These are phyloP conservation scores for Oryctes rhinoceros DNA, from an alignment of 1,140 invertebrate species.

Conservation along the genomic window DNA sequence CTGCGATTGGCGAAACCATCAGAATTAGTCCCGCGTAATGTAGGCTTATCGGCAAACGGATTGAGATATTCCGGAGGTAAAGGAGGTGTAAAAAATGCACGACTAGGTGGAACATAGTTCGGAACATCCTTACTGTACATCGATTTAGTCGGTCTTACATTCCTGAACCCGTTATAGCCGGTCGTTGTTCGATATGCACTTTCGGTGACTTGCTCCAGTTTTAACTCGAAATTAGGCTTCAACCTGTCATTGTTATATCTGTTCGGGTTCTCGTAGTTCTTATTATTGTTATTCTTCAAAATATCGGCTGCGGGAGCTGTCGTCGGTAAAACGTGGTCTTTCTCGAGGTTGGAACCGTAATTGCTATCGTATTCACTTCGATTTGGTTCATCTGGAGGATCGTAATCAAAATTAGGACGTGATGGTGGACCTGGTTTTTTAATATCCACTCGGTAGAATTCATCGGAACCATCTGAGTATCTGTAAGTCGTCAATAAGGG, in stretches of 20 bases:
- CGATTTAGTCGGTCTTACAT: constrained; percentile 63
- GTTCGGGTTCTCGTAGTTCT: constrained; percentile 73
- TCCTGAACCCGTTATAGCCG: constrained; percentile 61
- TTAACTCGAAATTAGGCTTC: constrained; percentile 52
- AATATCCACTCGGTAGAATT: constrained; percentile 57
- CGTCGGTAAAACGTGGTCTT: constrained; percentile 73
- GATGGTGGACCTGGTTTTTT: constrained; percentile 51
- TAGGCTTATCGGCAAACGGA: constrained; percentile 85
- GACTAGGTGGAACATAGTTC: constrained; percentile 80
- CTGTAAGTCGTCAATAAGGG: constrained; percentile 67
- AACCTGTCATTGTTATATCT: constrained; percentile 60
- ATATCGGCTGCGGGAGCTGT: constrained; percentile 76
- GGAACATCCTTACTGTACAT: constrained; percentile 71
- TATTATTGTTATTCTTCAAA: constrained; percentile 75
- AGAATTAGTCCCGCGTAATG: constrained; percentile 75
- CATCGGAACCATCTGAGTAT: constrained; percentile 58
- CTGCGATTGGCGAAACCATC: constrained; percentile 71
- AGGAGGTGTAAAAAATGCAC: constrained; percentile 80
- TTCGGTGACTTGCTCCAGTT: constrained; percentile 55
- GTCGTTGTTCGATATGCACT: constrained; percentile 57
- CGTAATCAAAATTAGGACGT: constrained; percentile 49
- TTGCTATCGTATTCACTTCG: constrained; percentile 56
- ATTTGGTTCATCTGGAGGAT: constrained; percentile 45
- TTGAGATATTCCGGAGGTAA: constrained; percentile 79
- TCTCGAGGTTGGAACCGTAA: constrained; percentile 72